Base-by-base conservation (phyloP, 2,888 invertebrate species). In the Harmothoe impar region DNA sequence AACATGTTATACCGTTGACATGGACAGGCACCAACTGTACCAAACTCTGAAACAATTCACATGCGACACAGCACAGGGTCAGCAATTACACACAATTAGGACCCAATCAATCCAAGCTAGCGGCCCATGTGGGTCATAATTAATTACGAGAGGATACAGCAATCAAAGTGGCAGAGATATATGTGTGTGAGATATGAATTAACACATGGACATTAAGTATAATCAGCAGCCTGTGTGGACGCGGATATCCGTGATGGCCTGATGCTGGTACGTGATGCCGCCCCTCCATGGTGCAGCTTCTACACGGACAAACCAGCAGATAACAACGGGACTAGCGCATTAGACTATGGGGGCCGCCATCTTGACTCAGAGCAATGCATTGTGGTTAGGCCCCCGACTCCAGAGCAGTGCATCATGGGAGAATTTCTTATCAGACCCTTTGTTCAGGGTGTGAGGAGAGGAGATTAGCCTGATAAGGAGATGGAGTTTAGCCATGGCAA, bases 11-110 rank as follows among this genome's bases (percentile, higher is more conserved):
- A n/a, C n/a, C n/a, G n/a, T n/a, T n/a, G n/a, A n/a, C 10, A 43
- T 43, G 10, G 43, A 43, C 43, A 3, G 10, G 43, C 3, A 43
- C 43, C 43, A 43, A 43, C n/a, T n/a, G n/a, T n/a, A 43, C 43
- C 10, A 62, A 62, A 62, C 62, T 20, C 1, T n/a, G 23, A 62
- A 3, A 62, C n/a, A 3, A 15, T 3, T 25, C 31, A 72, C 72
- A 29, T 72, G 72, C 72, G 3, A 72, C 0, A 29, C 72, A 15
- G 3, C 72, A 25, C 0, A 15, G 25, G 72, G 72, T 72, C 72
- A 72, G 72, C 72, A 29, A 72, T 72, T 72, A 72, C 29, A 17
- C 31, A 15, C 25, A 72, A 72, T 72, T 72, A 72, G 25, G 72
- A 72, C n/a, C 43, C 43, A 43, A 43, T 43, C 5, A 43, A 10